Conservation (phyloP, 2,113 vertebrate genomes). For the Madoqua kirkii region DNA sequence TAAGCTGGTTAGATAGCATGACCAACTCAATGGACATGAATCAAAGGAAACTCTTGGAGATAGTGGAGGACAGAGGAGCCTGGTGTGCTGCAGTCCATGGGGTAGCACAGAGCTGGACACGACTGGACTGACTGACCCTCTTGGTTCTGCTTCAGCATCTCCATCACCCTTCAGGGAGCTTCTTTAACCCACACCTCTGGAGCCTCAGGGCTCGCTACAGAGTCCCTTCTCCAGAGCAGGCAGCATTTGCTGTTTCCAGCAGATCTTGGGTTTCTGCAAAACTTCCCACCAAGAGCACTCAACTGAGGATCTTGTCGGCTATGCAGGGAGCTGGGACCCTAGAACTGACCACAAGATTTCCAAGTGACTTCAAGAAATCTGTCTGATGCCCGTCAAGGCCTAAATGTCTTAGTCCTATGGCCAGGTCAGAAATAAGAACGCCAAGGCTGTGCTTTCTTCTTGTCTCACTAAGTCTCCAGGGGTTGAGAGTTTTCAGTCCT, state of each 20-base stretch:
- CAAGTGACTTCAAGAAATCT: background rate
- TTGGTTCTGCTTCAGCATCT: background rate
- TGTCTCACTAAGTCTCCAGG: background rate
- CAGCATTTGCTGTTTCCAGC: accelerated
- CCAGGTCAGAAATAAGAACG: background rate
- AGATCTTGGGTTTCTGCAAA: background rate
- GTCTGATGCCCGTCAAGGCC: background rate
- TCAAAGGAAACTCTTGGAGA: background rate
- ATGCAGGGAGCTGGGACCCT: background rate
- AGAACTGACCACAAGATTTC: background rate
- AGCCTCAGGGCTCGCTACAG: accelerated
- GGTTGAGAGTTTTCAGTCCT: background rate
- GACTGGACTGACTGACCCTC: background rate
- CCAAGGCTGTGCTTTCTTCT: background rate
- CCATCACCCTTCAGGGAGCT: no score
- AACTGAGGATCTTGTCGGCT: background rate
- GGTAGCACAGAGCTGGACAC: accelerated
- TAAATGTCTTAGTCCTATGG: background rate
- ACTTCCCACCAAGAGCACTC: background rate
- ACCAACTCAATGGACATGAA: background rate
- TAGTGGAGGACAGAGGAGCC: background rate
- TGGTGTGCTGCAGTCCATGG: accelerated
- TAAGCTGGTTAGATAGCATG: background rate
- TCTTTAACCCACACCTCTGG: background rate
- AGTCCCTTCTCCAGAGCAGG: background rate